These are phyloP conservation scores for Clunio marinus DNA, from an alignment of 2,888 invertebrate genomes.

Conservation along the genomic window DNA sequence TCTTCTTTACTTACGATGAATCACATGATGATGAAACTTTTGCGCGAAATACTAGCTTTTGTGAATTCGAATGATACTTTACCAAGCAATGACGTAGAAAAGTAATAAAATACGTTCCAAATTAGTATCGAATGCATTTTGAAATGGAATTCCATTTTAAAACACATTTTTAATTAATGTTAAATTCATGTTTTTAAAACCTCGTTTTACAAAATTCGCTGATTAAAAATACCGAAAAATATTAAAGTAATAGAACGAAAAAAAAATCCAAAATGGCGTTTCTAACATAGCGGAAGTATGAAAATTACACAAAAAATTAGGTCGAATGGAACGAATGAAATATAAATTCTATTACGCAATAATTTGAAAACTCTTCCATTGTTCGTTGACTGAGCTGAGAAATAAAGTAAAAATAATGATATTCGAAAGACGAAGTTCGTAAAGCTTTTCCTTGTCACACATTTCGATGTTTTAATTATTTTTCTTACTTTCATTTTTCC, in stretches of 20 bases:
- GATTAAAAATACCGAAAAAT: background rate
- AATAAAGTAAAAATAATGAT: background rate
- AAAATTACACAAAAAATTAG: constrained; percentile 37
- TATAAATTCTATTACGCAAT: constrained; percentile 36
- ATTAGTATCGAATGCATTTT: no score
- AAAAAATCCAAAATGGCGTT: constrained; percentile 38
- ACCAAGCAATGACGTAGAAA: no score
- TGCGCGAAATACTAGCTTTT: constrained; percentile 10
- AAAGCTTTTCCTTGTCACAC: background rate
- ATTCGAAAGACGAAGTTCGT: background rate
- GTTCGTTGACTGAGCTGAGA: background rate
- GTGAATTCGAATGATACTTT: no score
- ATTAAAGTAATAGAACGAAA: constrained; percentile 7
- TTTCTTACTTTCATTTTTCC: background rate
- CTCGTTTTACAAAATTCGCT: background rate
- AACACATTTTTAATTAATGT: constrained; percentile 15
- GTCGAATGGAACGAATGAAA: constrained; percentile 36
- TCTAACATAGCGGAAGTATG: constrained; percentile 38
- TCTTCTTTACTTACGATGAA: constrained; percentile 24
- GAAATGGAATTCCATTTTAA: no score
- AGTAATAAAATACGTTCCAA: no score
- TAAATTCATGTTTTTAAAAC: constrained; percentile 13
- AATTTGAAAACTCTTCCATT: background rate
- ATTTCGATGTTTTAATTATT: background rate
- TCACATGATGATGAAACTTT: constrained; percentile 36